Conservation (phyloP, 92 coral and sea anemone species). For the Zoanthus sansibaricus region DNA sequence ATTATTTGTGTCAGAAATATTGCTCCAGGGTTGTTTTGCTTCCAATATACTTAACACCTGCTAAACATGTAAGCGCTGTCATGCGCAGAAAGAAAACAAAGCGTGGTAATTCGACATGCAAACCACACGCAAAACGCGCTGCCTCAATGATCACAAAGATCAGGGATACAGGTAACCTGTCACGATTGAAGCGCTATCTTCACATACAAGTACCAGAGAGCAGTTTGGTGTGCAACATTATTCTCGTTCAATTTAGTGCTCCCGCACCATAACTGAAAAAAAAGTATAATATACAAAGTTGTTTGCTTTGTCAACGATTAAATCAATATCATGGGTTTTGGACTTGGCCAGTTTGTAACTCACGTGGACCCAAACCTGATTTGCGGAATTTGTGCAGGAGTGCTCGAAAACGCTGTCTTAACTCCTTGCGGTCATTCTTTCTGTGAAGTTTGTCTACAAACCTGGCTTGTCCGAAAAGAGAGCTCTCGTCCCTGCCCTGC, state of each 20-base stretch:
- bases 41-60: slow-evolving; percentile 22
- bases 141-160: slow-evolving; percentile 36
- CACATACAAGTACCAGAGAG: background rate
- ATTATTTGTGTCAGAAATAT: slow-evolving; percentile 5
- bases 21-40: slow-evolving; percentile 47
- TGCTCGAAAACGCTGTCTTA: slow-evolving; percentile 80
- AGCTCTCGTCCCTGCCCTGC: slow-evolving; percentile 71
- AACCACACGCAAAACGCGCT: slow-evolving; percentile 59
- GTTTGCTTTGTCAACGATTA: background rate
- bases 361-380: slow-evolving; percentile 84
- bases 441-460: slow-evolving; percentile 85
- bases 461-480: slow-evolving; percentile 71
- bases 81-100: slow-evolving; percentile 33
- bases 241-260: background rate
- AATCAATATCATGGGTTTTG: slow-evolving; percentile 80
- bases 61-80: background rate
- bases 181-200: slow-evolving; percentile 2
- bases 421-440: slow-evolving; percentile 96
- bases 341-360: slow-evolving; percentile 71
- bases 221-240: background rate
- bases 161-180: slow-evolving; percentile 20
- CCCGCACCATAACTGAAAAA: background rate
- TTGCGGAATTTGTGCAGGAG: slow-evolving; percentile 96
- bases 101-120: slow-evolving; percentile 36
- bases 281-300: background rate